A percentile compares a stretch with the other conserved stretches of the same genome.
These are phyloP conservation scores for Peromyscus polionotus DNA, from an alignment of 2,113 vertebrate species.

Conservation along the genomic window DNA sequence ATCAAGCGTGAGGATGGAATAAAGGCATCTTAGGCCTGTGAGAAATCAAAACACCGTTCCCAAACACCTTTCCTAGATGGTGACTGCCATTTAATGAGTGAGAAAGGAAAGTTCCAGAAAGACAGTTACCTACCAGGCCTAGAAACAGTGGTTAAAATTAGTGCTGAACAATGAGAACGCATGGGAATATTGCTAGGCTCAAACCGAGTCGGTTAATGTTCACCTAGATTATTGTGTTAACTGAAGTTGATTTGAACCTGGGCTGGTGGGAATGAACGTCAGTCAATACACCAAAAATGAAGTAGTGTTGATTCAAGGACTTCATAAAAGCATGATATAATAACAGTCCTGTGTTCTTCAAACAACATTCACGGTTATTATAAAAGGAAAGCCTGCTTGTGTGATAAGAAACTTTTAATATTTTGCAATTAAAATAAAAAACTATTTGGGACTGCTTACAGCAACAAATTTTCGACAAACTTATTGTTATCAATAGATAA, in stretches of 20 bases:
- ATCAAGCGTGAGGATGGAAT: background rate
- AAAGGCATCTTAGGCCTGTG: background rate
- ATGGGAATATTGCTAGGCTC: background rate
- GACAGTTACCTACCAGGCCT: background rate
- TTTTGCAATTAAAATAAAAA: background rate
- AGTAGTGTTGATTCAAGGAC: background rate
- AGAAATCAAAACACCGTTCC: constrained; percentile 2
- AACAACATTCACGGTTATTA: background rate
- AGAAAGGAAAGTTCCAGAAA: background rate
- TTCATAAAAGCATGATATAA: background rate
- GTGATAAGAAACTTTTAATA: background rate
- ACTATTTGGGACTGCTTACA: background rate
- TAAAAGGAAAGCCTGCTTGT: background rate
- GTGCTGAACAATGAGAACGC: background rate
- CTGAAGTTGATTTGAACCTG: background rate
- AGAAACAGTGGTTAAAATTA: background rate
- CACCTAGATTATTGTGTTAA: background rate
- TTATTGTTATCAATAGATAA: background rate
- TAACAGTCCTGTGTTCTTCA: background rate
- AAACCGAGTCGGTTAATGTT: background rate
- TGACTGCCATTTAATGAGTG: background rate
- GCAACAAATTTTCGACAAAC: background rate
- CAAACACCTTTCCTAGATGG: background rate
- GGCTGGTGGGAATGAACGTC: background rate
- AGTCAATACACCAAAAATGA: background rate